These are phyloP conservation scores for Meda fulgida DNA, from an alignment of 2,797 vertebrate genomes.

Conservation along the genomic window DNA sequence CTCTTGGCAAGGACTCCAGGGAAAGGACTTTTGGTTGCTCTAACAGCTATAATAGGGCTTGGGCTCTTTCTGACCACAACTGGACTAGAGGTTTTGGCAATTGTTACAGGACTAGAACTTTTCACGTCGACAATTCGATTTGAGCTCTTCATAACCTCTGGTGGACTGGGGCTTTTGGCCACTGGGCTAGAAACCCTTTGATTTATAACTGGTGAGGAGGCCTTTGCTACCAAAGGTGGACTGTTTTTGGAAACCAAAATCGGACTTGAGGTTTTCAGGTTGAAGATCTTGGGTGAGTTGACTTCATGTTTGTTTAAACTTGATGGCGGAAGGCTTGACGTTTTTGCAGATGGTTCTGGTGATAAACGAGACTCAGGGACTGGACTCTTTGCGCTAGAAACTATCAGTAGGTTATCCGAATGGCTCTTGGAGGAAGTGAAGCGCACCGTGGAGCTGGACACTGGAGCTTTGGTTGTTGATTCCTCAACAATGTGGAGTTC, in stretches of 20 bases:
- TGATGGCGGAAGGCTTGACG: slow-evolving; percentile 62
- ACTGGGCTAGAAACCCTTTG: slow-evolving; percentile 55
- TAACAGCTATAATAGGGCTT: neutral
- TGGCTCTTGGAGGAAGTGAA: neutral
- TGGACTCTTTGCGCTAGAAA: neutral
- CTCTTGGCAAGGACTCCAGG: neutral
- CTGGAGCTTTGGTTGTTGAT: slow-evolving; percentile 26
- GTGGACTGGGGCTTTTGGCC: slow-evolving; percentile 55
- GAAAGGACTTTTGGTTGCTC: slow-evolving; percentile 69
- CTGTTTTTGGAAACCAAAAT: neutral
- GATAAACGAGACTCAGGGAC: neutral
- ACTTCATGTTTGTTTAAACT: slow-evolving; percentile 52
- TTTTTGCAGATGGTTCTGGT: slow-evolving; percentile 63
- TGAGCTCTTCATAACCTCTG: slow-evolving; percentile 28
- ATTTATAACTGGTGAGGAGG: slow-evolving; percentile 52
- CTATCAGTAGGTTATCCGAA: neutral
- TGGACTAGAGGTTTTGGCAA: neutral
- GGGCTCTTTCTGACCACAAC: slow-evolving; percentile 14
- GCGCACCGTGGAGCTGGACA: slow-evolving; percentile 2
- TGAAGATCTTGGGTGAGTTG: slow-evolving; percentile 65
- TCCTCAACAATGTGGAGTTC: slow-evolving; percentile 80
- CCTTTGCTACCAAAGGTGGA: slow-evolving; percentile 57
- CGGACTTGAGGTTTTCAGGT: slow-evolving; percentile 39
- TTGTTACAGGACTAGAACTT: slow-evolving; percentile 3
- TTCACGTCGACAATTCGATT: neutral